These are phyloP conservation scores for Balearica regulorum DNA, from an alignment of 2,797 vertebrate genomes.

Conservation along the genomic window DNA sequence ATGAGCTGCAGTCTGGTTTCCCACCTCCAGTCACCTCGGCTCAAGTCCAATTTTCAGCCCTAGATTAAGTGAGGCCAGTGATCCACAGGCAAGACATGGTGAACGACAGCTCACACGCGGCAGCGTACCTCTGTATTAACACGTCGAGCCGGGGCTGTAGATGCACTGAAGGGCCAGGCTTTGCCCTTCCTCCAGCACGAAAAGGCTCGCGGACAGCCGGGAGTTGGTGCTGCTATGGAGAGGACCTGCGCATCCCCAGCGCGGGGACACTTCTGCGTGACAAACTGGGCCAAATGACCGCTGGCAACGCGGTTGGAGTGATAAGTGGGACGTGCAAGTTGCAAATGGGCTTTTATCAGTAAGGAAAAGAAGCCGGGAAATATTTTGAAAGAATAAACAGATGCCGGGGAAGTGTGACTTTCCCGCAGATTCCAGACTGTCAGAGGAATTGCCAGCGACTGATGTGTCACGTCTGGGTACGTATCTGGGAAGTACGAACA, in stretches of 20 bases:
- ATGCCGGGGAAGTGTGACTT: not conserved
- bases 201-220: not conserved
- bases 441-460: not conserved
- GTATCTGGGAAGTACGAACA: fast-evolving
- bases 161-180: not conserved
- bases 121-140: not conserved
- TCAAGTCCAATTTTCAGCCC: slow-evolving; percentile 54
- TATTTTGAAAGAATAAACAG: not conserved
- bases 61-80: not conserved
- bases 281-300: not conserved
- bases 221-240: not conserved
- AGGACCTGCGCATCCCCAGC: not conserved
- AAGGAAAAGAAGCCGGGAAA: not conserved
- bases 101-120: slow-evolving; percentile 6
- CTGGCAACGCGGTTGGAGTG: not conserved
- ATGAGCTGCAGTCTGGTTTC: slow-evolving; percentile 28
- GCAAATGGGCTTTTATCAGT: not conserved
- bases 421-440: not conserved
- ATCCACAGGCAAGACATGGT: not conserved
- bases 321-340: not conserved
- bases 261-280: not conserved
- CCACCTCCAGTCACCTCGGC: slow-evolving; percentile 27
- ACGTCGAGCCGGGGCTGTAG: not conserved
- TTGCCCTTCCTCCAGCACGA: not conserved
- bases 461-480: not conserved